These are phyloP conservation scores for Scleropages formosus DNA, from an alignment of 2,797 vertebrate species.

Conservation along the genomic window DNA sequence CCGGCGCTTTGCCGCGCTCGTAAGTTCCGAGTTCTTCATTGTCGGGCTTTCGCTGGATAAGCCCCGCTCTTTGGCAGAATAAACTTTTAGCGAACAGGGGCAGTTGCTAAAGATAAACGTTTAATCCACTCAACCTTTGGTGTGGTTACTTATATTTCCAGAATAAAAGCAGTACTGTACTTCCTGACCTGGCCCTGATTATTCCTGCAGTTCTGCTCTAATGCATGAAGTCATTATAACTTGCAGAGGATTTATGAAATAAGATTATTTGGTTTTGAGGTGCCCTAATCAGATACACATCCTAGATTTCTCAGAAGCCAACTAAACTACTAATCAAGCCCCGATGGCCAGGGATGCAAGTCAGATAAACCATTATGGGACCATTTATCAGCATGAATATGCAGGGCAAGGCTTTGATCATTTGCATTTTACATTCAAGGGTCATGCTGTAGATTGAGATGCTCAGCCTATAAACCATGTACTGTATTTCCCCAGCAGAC, in stretches of 20 bases:
- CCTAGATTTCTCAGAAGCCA: background rate
- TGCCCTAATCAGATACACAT: background rate
- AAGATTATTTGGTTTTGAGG: constrained; percentile 1
- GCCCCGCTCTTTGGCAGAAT: background rate
- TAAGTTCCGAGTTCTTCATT: constrained; percentile 2
- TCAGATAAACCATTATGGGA: constrained; percentile 12
- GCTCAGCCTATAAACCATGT: constrained; percentile 34
- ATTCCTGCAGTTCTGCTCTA: constrained; percentile 70
- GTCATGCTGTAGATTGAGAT: constrained; percentile 24
- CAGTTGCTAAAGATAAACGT: background rate
- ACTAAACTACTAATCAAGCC: background rate
- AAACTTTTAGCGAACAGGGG: constrained; percentile 1
- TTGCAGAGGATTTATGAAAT: constrained; percentile 16
- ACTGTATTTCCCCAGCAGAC: constrained; percentile 33
- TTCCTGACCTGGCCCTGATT: constrained; percentile 72
- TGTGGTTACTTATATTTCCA: constrained; percentile 73
- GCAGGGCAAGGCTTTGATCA: background rate
- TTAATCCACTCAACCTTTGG: constrained; percentile 19
- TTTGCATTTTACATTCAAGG: constrained; percentile 18
- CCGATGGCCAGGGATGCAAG: background rate
- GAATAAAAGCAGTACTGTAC: constrained; percentile 72
- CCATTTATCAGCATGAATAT: constrained; percentile 4
- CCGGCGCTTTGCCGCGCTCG: constrained; percentile 2
- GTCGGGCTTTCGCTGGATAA: background rate
- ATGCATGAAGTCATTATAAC: constrained; percentile 60